Evolutionary conservation across 92 coral and sea anemone genomes (phyloP), one percentile per base, ranked within the genome.

Genomic region (Nematostella vectensis): DNA sequence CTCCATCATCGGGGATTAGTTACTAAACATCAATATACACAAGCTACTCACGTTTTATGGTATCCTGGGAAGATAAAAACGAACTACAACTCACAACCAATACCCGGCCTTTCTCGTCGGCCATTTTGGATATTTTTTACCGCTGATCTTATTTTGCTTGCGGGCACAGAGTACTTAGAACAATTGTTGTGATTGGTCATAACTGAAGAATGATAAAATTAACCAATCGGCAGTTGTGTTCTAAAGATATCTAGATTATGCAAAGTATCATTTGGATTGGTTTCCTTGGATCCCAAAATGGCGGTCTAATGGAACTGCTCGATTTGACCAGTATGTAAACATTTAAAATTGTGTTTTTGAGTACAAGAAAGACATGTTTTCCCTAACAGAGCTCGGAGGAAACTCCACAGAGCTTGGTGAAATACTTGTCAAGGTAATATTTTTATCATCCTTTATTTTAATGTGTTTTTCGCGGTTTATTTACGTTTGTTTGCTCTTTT

Each of bases 341-440:
- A 36, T 36, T n/a, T n/a, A n/a, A 45, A 45, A 11, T 45, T 45
- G 4, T 45, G 51, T 4, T 50, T 12, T 23, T 43, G 4, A 45
- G 9, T 6, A 6, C 51, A 19, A 45, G 21, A 11, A 11, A 45
- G 27, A n/a, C 37, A 91, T 91, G 98, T 91, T 88, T 71, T 82
- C 95, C 52, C 51, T 91, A 64, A 91, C 96, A 20, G 82, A 91
- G 58, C 40, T 72, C 10, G 76, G 76, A 57, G 76, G 73, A 3
- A 83, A 44, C 57, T 63, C 94, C 29, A 78, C 72, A 2, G 98
- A 91, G 50, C 79, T 91, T 62, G 98, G 98, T 18, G 89, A 86
- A 69, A 75, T 91, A 29, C 91, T 91, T 58, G 98, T 86, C 28
- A 86, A 87, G 86, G 98, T 86, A 68, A 56, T 77, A 28, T 49